phyloP scores from a whole-genome alignment of 2,113 vertebrate genomes.

The Elaphurus davidianus region DNA sequence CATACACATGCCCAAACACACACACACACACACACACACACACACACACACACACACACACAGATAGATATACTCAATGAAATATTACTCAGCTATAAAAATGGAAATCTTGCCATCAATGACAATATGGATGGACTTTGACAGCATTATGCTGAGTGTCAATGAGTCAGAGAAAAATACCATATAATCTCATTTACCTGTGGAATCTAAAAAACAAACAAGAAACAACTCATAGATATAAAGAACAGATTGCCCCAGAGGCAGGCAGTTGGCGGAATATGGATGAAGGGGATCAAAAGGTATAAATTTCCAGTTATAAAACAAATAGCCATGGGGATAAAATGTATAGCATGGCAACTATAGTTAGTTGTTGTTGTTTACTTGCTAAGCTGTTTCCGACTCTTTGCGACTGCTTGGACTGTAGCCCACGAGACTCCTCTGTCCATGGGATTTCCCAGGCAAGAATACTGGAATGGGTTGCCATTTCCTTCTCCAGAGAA shows the following conservation, averaged over 20 bases:
- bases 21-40: not conserved
- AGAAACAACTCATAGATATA: not conserved
- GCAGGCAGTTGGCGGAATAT: not conserved
- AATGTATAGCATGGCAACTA: not conserved
- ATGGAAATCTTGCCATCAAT: not conserved
- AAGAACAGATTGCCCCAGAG: not conserved
- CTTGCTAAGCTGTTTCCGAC: not conserved
- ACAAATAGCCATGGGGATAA: not conserved
- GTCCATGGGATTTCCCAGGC: not conserved
- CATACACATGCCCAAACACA: not conserved
- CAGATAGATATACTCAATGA: not conserved
- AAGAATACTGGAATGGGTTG: not conserved
- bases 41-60: accelerated
- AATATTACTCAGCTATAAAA: not conserved
- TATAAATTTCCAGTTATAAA: not conserved
- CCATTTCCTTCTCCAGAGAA: not conserved
- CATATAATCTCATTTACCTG: not conserved
- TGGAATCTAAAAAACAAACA: not conserved
- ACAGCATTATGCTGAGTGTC: not conserved
- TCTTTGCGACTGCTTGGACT: not conserved
- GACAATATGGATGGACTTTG: not conserved
- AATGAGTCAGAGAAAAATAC: not conserved
- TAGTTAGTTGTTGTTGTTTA: not conserved
- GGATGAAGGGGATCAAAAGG: not conserved
- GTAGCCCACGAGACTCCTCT: not conserved